Evolutionary conservation across 2,888 invertebrate genomes (phyloP).

Genomic region (Xanthorhoe designata): DNA sequence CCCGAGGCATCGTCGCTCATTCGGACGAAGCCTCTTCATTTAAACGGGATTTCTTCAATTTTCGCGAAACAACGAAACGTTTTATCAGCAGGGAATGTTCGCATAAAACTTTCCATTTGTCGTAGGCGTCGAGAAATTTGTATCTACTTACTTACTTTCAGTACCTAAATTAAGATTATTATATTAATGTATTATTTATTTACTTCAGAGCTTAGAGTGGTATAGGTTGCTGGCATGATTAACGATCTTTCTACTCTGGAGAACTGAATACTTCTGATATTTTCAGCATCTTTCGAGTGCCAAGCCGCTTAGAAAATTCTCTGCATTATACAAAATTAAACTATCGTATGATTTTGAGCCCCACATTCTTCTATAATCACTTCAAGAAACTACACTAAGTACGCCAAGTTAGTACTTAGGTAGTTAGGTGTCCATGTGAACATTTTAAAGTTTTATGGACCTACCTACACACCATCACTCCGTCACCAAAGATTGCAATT

Average conservation of each 20-base stretch:
- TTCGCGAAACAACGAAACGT: slow-evolving; percentile 63
- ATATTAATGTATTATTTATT: not conserved
- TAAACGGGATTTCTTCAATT: slow-evolving; percentile 66
- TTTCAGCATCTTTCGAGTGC: no score
- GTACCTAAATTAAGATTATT: not conserved
- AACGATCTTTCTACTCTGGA: not conserved
- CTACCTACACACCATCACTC: no score
- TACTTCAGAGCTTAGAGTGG: not conserved
- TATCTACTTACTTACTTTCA: slow-evolving; percentile 1
- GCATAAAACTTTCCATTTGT: slow-evolving; percentile 47
- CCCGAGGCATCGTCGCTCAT: slow-evolving; percentile 55
- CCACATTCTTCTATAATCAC: no score
- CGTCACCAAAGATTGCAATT: no score
- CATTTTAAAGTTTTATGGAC: no score
- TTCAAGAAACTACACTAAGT: no score
- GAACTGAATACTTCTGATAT: not conserved
- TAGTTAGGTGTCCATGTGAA: no score
- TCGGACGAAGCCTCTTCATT: slow-evolving; percentile 65
- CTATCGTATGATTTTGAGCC: no score
- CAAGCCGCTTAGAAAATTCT: no score
- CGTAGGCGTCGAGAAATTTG: slow-evolving; percentile 40
- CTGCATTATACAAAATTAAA: no score
- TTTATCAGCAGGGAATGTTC: slow-evolving; percentile 60
- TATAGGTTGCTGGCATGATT: not conserved
- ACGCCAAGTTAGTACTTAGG: no score